Evolutionary conservation across 2,888 invertebrate species (phyloP).

Genomic region (Microctonus hyperodae): DNA sequence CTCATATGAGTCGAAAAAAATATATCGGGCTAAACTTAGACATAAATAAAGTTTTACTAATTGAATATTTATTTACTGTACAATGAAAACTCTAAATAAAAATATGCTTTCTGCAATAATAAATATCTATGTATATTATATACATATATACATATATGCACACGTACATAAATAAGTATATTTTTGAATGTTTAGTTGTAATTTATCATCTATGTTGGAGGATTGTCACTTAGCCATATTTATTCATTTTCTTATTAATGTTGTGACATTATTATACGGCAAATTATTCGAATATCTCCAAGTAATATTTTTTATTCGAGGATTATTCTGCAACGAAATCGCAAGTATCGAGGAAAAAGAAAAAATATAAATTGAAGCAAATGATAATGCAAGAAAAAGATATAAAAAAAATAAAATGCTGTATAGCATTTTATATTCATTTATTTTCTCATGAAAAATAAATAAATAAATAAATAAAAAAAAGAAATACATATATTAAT

Average conservation of each 20-base stretch:
- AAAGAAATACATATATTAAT: too few relatives aligned
- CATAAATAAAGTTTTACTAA: constrained; percentile 50
- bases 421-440: too few relatives aligned
- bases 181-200: neutral
- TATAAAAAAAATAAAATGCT: neutral
- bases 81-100: constrained; percentile 58
- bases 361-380: neutral
- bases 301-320: neutral
- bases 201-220: neutral
- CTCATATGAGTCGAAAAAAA: neutral
- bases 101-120: constrained; percentile 51
- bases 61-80: constrained; percentile 59
- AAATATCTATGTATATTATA: constrained; percentile 35
- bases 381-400: neutral
- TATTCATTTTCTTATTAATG: neutral
- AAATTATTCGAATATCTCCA: neutral
- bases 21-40: constrained; percentile 31
- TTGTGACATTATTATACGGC: neutral
- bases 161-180: neutral
- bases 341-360: neutral
- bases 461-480: too few relatives aligned
- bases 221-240: constrained; percentile 12
- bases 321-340: too few relatives aligned
- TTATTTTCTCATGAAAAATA: too few relatives aligned
- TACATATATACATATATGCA: constrained; percentile 27